A percentile compares a stretch with the other conserved stretches of the same genome.
phyloP scores from a whole-genome alignment of 2,797 vertebrate species.

The Bovichtus diacanthus region DNA sequence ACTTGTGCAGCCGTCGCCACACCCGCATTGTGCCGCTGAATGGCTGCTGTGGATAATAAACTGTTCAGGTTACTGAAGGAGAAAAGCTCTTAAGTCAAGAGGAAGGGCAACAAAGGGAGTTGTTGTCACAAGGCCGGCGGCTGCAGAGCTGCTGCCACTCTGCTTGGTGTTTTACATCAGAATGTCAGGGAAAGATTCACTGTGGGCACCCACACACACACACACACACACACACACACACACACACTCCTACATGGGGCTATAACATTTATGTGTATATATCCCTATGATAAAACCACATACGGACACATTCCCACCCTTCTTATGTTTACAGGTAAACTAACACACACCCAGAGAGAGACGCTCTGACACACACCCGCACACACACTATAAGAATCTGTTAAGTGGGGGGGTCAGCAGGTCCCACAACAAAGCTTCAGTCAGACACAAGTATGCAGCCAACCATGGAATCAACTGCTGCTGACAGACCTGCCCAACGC shows the following conservation, averaged over 20 bases:
- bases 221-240: slow-evolving; percentile 1
- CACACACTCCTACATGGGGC: background rate
- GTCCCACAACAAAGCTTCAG: slow-evolving; percentile 71
- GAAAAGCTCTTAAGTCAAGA: slow-evolving; percentile 72
- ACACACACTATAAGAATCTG: slow-evolving; percentile 38
- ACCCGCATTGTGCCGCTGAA: slow-evolving; percentile 60
- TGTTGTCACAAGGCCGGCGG: slow-evolving; percentile 60
- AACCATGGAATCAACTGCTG: slow-evolving; percentile 64
- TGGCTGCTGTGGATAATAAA: slow-evolving; percentile 60
- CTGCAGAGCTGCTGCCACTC: slow-evolving; percentile 51
- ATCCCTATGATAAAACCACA: slow-evolving; percentile 6
- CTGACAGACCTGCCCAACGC: slow-evolving; percentile 66
- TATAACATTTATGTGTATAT: background rate
- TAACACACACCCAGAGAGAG: background rate
- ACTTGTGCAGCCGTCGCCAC: slow-evolving; percentile 44
- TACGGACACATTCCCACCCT: slow-evolving; percentile 4
- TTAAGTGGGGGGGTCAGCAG: slow-evolving; percentile 53
- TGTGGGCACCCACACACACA: slow-evolving; percentile 30
- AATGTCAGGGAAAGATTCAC: slow-evolving; percentile 42
- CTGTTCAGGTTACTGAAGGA: slow-evolving; percentile 63
- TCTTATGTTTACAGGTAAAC: slow-evolving; percentile 13
- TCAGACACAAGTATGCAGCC: slow-evolving; percentile 67
- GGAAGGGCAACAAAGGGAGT: slow-evolving; percentile 61
- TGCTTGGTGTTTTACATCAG: slow-evolving; percentile 59
- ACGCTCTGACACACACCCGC: slow-evolving; percentile 10